Base-by-base conservation (phyloP, 2,888 invertebrate genomes). In the Carcina quercana region DNA sequence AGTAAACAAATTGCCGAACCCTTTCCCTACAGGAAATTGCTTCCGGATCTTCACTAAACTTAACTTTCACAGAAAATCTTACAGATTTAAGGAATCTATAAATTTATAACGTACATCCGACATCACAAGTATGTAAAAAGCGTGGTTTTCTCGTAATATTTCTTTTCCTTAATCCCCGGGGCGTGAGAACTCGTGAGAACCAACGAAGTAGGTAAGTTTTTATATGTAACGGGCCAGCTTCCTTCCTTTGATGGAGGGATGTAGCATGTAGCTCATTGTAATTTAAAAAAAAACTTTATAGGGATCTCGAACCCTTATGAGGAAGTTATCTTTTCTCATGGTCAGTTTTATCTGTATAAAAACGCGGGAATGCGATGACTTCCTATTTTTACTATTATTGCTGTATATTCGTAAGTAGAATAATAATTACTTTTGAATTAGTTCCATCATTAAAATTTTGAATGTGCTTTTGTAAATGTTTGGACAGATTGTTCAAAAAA, bases 191-290 rank as follows among this genome's bases (percentile, higher is more conserved):
- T 28, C 46, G 49, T 49, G 49, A 34, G 49, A 49, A 49, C 33
- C n/a, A 13, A 20, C 17, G 30, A 29, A 32, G 19, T 26, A 24
- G 17, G 35, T n/a, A 13, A 28, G 15, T 31, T 34, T 32, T 29
- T 32, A 29, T 34, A n/a, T 30, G 13, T 48, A 49, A 45, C 46
- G 42, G 47, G 32, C 17, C 43, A 37, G 40, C 49, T 66, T 66
- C 69, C 65, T 67, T 63, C 61, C 64, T 56, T 46, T 38, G n/a
- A n/a, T n/a, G n/a, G n/a, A 30, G 38, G 42, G 35, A 37, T 37
- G 30, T 35, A 37, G 42, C 43, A 43, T 38, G 43, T 45, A 40
- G 46, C 48, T 46, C 43, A 46, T 45, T 45, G 35, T 34, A 12
- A 30, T 28, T n/a, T n/a, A n/a, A n/a, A 30, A 35, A 35, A 35